Percentiles rank a stretch among this genome's conserved stretches.
Conservation (phyloP, 2,797 vertebrate genomes). For the Danio kyathit region DNA sequence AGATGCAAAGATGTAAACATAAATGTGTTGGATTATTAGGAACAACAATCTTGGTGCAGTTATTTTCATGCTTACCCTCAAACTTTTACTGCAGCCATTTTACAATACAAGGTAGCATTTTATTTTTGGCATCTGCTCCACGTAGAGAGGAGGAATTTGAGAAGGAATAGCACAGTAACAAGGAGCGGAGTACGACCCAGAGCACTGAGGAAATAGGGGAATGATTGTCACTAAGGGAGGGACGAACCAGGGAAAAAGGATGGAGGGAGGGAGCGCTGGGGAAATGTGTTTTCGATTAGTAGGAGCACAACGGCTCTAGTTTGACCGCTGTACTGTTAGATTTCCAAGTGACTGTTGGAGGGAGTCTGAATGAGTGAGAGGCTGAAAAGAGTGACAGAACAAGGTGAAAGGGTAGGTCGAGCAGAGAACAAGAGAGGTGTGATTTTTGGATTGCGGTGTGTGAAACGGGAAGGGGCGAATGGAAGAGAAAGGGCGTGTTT, state of each 20-base stretch:
- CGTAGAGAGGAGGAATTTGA: conserved; percentile 56
- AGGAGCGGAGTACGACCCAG: conserved; percentile 57
- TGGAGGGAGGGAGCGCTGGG: conserved; percentile 56
- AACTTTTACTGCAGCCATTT: conserved; percentile 60
- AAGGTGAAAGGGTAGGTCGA: conserved; percentile 65
- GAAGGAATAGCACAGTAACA: conserved; percentile 44
- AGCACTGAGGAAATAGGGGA: conserved; percentile 70
- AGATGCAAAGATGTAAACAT: background rate
- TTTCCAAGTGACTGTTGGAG: conserved; percentile 75
- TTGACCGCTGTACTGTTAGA: conserved; percentile 75
- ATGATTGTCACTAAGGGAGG: conserved; percentile 74
- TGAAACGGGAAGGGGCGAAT: conserved; percentile 59
- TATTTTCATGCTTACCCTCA: conserved; percentile 51
- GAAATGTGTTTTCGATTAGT: conserved; percentile 83
- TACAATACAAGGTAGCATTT: conserved; percentile 57
- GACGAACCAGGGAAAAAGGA: conserved; percentile 66
- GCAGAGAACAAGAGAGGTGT: conserved; percentile 72
- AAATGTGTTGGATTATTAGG: conserved; percentile 1
- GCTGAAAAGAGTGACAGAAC: conserved; percentile 65
- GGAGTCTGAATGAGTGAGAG: conserved; percentile 65
- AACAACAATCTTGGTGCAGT: conserved; percentile 44
- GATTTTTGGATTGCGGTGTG: conserved; percentile 71
- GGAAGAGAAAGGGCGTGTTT: conserved; percentile 67
- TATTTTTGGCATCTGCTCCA: conserved; percentile 67
- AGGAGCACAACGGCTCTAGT: conserved; percentile 74